A percentile compares a stretch with the other conserved stretches of the same genome.
phyloP scores from a whole-genome alignment of 2,888 invertebrate species.

The Ariolimax columbianus region DNA sequence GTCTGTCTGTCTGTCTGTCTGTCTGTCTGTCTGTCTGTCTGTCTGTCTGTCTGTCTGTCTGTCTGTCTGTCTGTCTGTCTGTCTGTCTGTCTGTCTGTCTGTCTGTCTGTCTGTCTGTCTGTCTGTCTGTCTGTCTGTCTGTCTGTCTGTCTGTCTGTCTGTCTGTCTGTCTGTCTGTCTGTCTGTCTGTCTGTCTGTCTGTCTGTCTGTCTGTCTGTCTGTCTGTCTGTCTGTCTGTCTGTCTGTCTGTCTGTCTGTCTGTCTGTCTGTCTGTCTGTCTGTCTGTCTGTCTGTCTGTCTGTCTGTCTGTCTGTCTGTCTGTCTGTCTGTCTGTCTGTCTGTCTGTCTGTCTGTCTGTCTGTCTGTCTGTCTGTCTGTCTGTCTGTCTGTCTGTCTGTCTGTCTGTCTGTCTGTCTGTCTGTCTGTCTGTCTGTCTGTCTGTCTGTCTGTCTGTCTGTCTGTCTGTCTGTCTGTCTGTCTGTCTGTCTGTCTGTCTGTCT shows the following conservation, averaged over 20 bases:
- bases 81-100: background rate
- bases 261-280: background rate
- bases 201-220: background rate
- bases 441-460: background rate
- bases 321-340: conserved; percentile 18
- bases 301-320: background rate
- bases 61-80: background rate
- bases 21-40: background rate
- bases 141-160: conserved; percentile 5
- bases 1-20: background rate
- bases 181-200: conserved; percentile 4
- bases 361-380: background rate
- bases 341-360: background rate
- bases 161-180: background rate
- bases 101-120: conserved; percentile 16
- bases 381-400: background rate
- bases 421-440: background rate
- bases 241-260: conserved; percentile 17
- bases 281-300: conserved; percentile 1
- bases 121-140: background rate
- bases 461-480: conserved; percentile 8
- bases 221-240: background rate
- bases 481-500: conserved; percentile 7
- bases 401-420: background rate
- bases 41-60: background rate